Evolutionary conservation across 1,140 invertebrate genomes (phyloP).

Genomic region (Aleiodes sp.): DNA sequence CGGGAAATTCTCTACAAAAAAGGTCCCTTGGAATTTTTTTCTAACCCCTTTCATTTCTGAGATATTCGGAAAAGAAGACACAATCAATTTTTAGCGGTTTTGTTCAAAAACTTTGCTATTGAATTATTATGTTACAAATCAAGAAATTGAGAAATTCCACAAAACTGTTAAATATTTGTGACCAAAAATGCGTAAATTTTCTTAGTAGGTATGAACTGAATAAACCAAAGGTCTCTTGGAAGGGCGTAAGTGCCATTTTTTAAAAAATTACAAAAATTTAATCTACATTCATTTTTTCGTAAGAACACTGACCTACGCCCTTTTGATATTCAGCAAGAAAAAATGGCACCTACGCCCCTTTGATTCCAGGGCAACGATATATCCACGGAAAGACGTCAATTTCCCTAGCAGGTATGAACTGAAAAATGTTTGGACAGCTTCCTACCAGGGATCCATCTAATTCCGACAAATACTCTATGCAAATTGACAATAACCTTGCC

Average conservation of each 20-base stretch:
- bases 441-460: neutral
- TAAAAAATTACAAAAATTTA: too few species aligned
- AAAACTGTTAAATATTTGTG: neutral
- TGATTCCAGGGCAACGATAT: too few species aligned
- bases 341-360: too few species aligned
- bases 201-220: neutral
- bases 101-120: neutral
- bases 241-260: too few species aligned
- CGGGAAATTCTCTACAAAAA: too few species aligned
- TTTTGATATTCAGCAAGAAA: too few species aligned
- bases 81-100: neutral
- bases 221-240: too few species aligned
- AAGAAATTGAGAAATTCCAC: neutral
- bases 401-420: neutral
- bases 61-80: neutral
- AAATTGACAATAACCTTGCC: slow-evolving; percentile 5
- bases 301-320: too few species aligned
- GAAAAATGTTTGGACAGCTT: slow-evolving; percentile 15
- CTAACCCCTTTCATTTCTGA: too few species aligned
- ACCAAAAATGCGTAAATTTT: neutral
- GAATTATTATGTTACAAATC: neutral
- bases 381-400: neutral
- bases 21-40: too few species aligned
- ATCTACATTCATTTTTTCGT: too few species aligned
- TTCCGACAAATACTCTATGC: slow-evolving; percentile 15